Evolutionary conservation across 2,888 invertebrate genomes (phyloP).

Genomic region (Drosophila macrospina): DNA sequence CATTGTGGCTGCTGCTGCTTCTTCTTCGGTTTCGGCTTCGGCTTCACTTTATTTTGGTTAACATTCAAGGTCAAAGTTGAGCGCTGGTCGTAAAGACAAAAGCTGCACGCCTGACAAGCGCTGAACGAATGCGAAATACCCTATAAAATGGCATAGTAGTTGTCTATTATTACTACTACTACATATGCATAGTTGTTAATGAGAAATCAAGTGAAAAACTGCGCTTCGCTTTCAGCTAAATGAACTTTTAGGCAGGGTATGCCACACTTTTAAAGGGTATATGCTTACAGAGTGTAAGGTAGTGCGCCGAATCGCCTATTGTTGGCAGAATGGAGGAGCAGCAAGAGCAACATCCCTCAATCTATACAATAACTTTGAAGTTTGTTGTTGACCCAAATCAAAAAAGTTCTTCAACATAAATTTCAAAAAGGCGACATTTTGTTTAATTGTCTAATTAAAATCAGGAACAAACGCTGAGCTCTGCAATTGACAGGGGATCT

Average conservation of each 20-base stretch:
- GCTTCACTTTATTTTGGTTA: conserved; percentile 42
- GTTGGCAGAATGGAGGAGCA: neutral
- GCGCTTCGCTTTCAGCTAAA: neutral
- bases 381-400: conserved; percentile 67
- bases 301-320: conserved; percentile 46
- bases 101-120: neutral
- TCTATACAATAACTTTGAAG: conserved; percentile 24
- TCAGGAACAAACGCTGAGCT: conserved; percentile 9
- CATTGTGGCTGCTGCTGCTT: conserved; percentile 9
- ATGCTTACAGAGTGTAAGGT: neutral
- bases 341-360: conserved; percentile 2
- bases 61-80: conserved; percentile 76
- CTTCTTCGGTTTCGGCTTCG: conserved; percentile 20
- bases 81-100: conserved; percentile 61
- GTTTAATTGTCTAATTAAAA: conserved; percentile 55
- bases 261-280: conserved; percentile 2
- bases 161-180: too few species aligned
- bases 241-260: neutral
- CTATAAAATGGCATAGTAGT: too few species aligned
- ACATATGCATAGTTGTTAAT: too few species aligned
- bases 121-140: conserved; percentile 2
- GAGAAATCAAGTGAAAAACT: too few species aligned
- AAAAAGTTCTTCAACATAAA: conserved; percentile 23
- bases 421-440: conserved; percentile 39
- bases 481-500: conserved; percentile 41